Evolutionary conservation across 1,140 invertebrate species (phyloP).

Genomic region (Hormaphis cornu): DNA sequence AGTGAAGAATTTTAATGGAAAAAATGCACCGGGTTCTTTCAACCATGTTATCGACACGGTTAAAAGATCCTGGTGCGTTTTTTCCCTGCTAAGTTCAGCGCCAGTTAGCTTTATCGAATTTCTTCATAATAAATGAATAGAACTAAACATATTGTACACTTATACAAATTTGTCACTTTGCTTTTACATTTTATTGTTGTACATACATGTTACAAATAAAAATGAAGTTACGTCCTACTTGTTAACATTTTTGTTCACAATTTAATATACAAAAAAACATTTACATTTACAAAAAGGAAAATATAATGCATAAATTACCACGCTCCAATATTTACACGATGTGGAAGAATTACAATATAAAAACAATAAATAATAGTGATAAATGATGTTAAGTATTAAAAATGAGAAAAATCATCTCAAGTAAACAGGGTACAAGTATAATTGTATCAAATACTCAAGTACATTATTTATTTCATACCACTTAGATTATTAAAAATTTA

Average conservation of each 20-base stretch:
- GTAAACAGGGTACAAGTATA: not conserved
- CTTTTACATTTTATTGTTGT: not conserved
- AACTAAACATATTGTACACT: too few species aligned
- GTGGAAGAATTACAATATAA: slow-evolving; percentile 5
- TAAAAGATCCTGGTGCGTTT: too few species aligned
- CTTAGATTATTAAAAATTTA: too few species aligned
- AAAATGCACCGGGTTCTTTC: too few species aligned
- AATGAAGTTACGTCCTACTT: slow-evolving; percentile 3
- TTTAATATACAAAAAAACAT: slow-evolving; percentile 7
- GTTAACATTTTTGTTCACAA: slow-evolving; percentile 29
- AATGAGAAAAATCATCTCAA: not conserved
- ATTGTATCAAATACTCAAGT: not conserved
- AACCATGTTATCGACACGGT: too few species aligned
- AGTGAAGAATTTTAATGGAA: too few species aligned
- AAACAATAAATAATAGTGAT: slow-evolving; percentile 25
- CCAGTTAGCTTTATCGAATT: too few species aligned
- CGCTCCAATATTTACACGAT: slow-evolving; percentile 15
- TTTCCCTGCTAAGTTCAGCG: too few species aligned
- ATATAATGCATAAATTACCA: slow-evolving; percentile 34
- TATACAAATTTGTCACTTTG: too few species aligned
- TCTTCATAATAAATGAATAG: too few species aligned
- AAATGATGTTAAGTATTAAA: slow-evolving; percentile 10
- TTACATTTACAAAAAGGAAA: slow-evolving; percentile 29
- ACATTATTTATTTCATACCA: not conserved
- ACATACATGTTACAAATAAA: slow-evolving; percentile 26